Base-by-base conservation (phyloP, 2,113 vertebrate species). In the Lophura nycthemera region DNA sequence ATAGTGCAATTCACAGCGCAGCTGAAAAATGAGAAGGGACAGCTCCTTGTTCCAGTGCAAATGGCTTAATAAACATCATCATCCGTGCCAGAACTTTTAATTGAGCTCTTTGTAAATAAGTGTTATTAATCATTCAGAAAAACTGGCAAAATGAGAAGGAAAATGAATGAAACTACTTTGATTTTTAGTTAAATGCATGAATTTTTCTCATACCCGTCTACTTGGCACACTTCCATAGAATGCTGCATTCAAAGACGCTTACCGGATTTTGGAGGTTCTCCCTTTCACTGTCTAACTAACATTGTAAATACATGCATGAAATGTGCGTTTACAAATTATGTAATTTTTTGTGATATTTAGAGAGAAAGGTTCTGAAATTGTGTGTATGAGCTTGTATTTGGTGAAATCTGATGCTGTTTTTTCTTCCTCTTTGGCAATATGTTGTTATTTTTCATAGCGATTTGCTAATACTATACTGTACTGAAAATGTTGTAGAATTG, bases 11-110 rank as follows among this genome's bases (percentile, higher is more conserved):
- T 82, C 36, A 77, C 36, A 66, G 45, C 19, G 25, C 24, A 36
- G 47, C 54, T 21, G 54, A 66, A 79, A 27, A 87, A 92, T 84
- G 47, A 70, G 29, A 90, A 88, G 57, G 79, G 86, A 48, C 83
- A 82, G 76, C 67, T 92, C 24, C 80, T 86, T 93, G 70, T 90
- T 92, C 34, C 25, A 45, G 5, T 76, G 42, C 81, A 83, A 95
- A 24, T 69, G 27, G 20, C 43, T 32, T 61, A 60, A 86, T 66
- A 74, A 77, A 92, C 86, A 47, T 61, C 27, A 43, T 1, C 20
- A 66, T 72, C 56, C 0, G 0, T 92, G 64, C 0, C 0, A 82
- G 30, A 94, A 76, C 64, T 89, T 74, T 34, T 71, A 93, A 75
- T 69, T 59, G 42, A 69, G 82, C 59, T 85, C 89, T 91, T 54